Evolutionary conservation across 2,797 vertebrate species (phyloP).

Genomic region (Acanthis flammea): DNA sequence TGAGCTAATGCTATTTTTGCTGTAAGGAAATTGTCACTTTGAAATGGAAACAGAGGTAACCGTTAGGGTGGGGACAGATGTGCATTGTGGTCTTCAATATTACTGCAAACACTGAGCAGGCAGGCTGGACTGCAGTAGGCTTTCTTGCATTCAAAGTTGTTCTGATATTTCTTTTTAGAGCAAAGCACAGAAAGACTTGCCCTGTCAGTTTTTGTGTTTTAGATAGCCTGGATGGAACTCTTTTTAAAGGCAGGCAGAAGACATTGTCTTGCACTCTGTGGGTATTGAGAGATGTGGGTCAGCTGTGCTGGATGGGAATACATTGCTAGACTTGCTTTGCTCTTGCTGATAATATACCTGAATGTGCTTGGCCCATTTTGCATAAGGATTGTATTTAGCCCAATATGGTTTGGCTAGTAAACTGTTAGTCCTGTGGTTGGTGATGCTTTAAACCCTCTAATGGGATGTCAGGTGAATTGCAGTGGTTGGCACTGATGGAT

Average conservation of each 20-base stretch:
- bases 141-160: background rate
- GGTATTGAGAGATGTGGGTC: background rate
- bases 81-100: constrained; percentile 18
- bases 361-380: constrained; percentile 18
- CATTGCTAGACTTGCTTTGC: constrained; percentile 33
- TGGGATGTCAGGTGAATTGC: constrained; percentile 62
- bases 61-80: background rate
- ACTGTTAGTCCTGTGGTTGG: constrained; percentile 24
- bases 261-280: background rate
- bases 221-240: background rate
- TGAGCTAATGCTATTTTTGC: background rate
- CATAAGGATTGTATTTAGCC: constrained; percentile 23
- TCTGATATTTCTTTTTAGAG: constrained; percentile 14
- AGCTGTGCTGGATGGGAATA: background rate
- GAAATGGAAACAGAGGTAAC: background rate
- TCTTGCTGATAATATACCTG: background rate
- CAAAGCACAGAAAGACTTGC: background rate
- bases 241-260: constrained; percentile 38
- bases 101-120: constrained; percentile 67
- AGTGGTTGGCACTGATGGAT: constrained; percentile 71
- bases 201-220: constrained; percentile 23
- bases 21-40: background rate
- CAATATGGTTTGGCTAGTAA: constrained; percentile 31
- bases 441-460: constrained; percentile 51
- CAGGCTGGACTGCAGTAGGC: background rate